Conservation (phyloP, 2,888 invertebrate genomes). For the Leptinotarsa tumamoca region DNA sequence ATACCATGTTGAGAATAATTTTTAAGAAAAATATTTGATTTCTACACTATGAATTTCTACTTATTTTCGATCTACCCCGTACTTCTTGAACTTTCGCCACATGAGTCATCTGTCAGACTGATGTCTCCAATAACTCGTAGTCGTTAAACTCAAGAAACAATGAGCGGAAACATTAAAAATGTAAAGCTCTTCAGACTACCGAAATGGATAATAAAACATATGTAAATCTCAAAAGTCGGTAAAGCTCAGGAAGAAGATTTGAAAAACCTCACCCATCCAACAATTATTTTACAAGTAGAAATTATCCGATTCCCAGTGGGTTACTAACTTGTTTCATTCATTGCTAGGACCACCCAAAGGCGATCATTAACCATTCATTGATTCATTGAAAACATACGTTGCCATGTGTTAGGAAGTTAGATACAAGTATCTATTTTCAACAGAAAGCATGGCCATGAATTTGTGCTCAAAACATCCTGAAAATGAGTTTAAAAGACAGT, state of each 20-base stretch:
- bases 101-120: background rate
- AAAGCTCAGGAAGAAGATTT: slow-evolving; percentile 24
- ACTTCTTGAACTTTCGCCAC: background rate
- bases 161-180: slow-evolving; percentile 37
- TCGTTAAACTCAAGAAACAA: slow-evolving; percentile 14
- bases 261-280: background rate
- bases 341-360: slow-evolving; percentile 27
- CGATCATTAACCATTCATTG: slow-evolving; percentile 3
- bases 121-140: slow-evolving; percentile 2
- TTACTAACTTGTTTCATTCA: background rate
- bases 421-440: no score
- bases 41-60: no score
- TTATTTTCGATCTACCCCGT: background rate
- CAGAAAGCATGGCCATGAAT: no score
- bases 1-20: no score
- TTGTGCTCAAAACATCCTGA: no score
- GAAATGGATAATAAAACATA: slow-evolving; percentile 43
- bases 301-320: slow-evolving; percentile 24
- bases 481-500: no score
- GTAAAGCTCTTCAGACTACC: slow-evolving; percentile 37
- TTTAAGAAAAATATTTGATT: no score
- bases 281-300: slow-evolving; percentile 34
- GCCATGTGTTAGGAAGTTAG: no score
- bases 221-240: slow-evolving; percentile 37
- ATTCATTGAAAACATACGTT: background rate